Conservation (phyloP, 2,797 vertebrate species). For the Sciurus carolinensis region DNA sequence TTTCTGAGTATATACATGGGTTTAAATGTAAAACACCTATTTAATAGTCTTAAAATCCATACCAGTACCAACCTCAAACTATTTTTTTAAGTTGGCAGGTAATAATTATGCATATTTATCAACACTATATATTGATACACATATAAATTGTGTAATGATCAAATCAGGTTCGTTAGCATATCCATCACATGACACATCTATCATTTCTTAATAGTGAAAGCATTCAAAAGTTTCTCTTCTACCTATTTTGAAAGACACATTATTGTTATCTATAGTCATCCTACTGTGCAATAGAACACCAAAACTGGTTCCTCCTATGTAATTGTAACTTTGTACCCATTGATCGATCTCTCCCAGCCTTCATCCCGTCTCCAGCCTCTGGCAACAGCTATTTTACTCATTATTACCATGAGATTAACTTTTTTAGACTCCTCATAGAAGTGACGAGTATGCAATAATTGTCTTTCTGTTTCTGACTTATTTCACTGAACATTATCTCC, state of each 20-base stretch:
- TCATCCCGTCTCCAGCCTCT: not conserved
- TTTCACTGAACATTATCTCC: not conserved
- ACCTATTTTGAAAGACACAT: too few relatives aligned
- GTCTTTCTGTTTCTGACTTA: not conserved
- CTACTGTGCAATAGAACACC: not conserved
- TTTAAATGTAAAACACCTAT: slow-evolving; percentile 42
- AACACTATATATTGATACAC: not conserved
- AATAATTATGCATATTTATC: too few relatives aligned
- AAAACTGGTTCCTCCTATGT: too few relatives aligned
- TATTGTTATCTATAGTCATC: too few relatives aligned
- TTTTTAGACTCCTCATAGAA: not conserved
- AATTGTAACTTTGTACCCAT: not conserved
- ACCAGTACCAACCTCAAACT: not conserved
- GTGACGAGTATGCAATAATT: not conserved
- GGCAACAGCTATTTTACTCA: not conserved
- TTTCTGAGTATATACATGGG: not conserved
- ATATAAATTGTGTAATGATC: not conserved
- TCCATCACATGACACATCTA: not conserved
- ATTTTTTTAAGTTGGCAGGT: not conserved
- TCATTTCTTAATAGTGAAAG: not conserved
- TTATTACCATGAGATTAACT: too few relatives aligned
- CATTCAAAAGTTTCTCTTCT: not conserved
- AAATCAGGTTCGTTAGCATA: not conserved
- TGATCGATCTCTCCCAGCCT: not conserved
- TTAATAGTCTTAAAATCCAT: slow-evolving; percentile 32